Evolutionary conservation across 1,140 invertebrate genomes (phyloP), one percentile per base, ranked within the genome.

Genomic region (Aethina tumida): DNA sequence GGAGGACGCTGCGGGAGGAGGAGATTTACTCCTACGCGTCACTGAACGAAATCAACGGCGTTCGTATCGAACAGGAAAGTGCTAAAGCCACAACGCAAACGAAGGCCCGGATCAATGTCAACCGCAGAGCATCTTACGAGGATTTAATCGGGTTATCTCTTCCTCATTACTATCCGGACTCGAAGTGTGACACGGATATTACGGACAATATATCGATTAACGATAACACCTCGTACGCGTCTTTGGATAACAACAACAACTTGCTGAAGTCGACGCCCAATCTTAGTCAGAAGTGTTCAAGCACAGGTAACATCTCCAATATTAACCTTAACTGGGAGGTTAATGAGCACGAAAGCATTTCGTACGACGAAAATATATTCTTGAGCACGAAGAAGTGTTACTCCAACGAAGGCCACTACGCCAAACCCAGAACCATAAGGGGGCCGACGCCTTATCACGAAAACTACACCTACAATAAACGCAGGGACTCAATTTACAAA

Each of bases 151-250:
- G 55, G 8, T 41, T 63, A 27, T 60, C 53, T 47, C 41, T 63
- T 14, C 61, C 60, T 10, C 58, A 62, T 34, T 64, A 63, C 39
- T 59, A 60, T 22, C 59, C 52, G 42, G 58, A 58, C 52, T 58
- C 37, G 52, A 66, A 61, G 60, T 60, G 56, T 33, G 64, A 66
- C 32, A 68, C 65, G 17, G 64, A 67, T 39, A 59, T 61, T 50
- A 51, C 45, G 13, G 52, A 53, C 13, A 46, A 45, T 19, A 36
- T 49, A 4, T 68, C 66, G 8, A 52, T 63, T 21, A 60, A 51
- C 4, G 63, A 66, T 41, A 63, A 59, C 21, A 36, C 59, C 29
- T 63, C 58, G 9, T 27, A 31, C 5, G 16, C 35, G 13, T 42
- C 42, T 0, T 13, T 17, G 20, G 39, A 36, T n/a, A 36, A 48